Conservation (phyloP, 1,140 invertebrate genomes). For the Pteromalus puparum region DNA sequence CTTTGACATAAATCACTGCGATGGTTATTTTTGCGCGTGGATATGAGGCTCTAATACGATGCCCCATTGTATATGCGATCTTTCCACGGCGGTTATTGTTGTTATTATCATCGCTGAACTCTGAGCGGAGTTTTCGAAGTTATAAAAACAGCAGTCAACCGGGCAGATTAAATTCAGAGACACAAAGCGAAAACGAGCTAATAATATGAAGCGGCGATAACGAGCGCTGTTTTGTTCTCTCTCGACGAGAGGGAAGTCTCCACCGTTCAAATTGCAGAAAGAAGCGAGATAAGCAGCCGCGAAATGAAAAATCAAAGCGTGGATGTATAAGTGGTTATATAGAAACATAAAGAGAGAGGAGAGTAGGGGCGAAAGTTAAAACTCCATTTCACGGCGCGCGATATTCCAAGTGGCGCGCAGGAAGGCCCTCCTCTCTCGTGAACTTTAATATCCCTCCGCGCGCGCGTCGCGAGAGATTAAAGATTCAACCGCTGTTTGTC, state of each 20-base stretch:
- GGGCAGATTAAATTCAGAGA: no score
- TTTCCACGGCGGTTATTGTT: no score
- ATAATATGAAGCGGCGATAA: neutral
- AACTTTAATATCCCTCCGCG: slow-evolving; percentile 64
- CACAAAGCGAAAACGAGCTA: neutral
- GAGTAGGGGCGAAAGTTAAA: slow-evolving; percentile 56
- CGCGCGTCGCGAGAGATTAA: slow-evolving; percentile 65
- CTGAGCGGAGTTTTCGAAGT: neutral
- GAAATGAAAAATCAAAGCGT: slow-evolving; percentile 29
- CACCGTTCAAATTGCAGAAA: neutral
- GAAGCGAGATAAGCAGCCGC: neutral
- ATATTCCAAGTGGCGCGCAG: slow-evolving; percentile 58
- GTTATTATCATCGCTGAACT: neutral
- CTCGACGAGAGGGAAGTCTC: no score
- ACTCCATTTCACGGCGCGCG: slow-evolving; percentile 59
- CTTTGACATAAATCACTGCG: no score
- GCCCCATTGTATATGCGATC: no score
- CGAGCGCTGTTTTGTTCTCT: no score
- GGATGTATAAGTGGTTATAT: neutral
- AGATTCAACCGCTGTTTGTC: slow-evolving; percentile 68
- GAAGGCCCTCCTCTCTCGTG: slow-evolving; percentile 61
- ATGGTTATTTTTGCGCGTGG: no score
- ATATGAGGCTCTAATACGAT: no score
- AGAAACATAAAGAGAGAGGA: slow-evolving; percentile 10
- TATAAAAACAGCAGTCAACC: no score